These are phyloP conservation scores for Herpetotheres cachinnans DNA, from an alignment of 2,113 vertebrate species.

Conservation along the genomic window DNA sequence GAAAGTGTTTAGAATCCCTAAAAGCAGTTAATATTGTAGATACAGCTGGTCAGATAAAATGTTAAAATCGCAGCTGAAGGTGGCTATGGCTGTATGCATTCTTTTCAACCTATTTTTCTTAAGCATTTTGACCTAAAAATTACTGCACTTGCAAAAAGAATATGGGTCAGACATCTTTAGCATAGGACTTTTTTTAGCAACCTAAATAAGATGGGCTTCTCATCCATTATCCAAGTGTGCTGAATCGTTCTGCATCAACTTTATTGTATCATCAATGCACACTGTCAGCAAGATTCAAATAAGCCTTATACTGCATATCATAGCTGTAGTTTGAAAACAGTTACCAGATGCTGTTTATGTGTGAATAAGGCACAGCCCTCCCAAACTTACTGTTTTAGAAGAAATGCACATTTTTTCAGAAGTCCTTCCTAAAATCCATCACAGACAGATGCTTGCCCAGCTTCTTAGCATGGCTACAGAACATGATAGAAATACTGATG, in stretches of 20 bases:
- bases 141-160: not conserved
- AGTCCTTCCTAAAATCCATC: not conserved
- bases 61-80: not conserved
- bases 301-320: not conserved
- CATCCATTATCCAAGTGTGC: not conserved
- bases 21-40: not conserved
- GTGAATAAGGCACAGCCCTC: not conserved
- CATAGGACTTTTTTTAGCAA: constrained; percentile 1
- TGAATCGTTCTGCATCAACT: not conserved
- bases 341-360: not conserved
- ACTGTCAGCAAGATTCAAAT: not conserved
- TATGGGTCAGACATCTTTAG: not conserved
- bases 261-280: not conserved
- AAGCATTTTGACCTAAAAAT: constrained; percentile 12
- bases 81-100: not conserved
- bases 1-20: not conserved
- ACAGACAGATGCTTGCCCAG: not conserved
- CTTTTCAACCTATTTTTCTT: not conserved
- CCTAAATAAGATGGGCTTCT: not conserved
- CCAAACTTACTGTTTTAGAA: not conserved
- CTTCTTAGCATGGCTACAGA: not conserved
- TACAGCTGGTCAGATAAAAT: not conserved
- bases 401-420: not conserved
- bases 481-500: not conserved
- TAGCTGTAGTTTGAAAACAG: not conserved